A percentile compares a stretch with the other conserved stretches of the same genome.
These are phyloP conservation scores for Zaprionus lachaisei DNA, from an alignment of 1,140 invertebrate genomes.

Conservation along the genomic window DNA sequence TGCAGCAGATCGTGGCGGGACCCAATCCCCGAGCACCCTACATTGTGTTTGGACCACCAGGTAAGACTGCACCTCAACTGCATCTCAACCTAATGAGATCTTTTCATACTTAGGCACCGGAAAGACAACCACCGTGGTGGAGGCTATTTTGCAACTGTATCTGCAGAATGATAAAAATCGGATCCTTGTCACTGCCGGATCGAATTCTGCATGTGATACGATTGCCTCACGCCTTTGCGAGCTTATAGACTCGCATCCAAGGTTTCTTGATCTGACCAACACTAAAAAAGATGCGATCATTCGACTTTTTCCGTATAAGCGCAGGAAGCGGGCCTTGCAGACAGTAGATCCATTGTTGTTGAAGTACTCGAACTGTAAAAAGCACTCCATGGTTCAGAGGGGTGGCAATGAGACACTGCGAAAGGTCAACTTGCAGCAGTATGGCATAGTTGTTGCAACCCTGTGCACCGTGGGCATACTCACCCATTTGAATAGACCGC, in stretches of 20 bases:
- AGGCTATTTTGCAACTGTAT: slow-evolving; percentile 86
- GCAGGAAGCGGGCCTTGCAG: slow-evolving; percentile 61
- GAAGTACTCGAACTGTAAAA: slow-evolving; percentile 47
- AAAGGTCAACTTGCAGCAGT: slow-evolving; percentile 36
- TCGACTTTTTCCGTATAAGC: slow-evolving; percentile 44
- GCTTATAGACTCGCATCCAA: slow-evolving; percentile 67
- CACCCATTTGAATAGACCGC: slow-evolving; percentile 85
- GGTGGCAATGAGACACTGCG: slow-evolving; percentile 9
- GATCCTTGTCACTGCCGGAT: slow-evolving; percentile 90
- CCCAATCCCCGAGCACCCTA: slow-evolving; percentile 61
- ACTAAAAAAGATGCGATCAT: not conserved
- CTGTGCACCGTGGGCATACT: slow-evolving; percentile 84
- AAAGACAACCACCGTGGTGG: slow-evolving; percentile 91
- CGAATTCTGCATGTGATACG: slow-evolving; percentile 92
- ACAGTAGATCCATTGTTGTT: slow-evolving; percentile 27
- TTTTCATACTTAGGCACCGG: slow-evolving; percentile 86
- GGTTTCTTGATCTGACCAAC: not conserved
- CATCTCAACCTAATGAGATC: not conserved
- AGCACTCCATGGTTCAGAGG: no score
- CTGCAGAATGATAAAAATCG: slow-evolving; percentile 77
- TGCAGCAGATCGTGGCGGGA: slow-evolving; percentile 61
- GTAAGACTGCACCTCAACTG: slow-evolving; percentile 26
- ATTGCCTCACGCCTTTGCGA: slow-evolving; percentile 86
- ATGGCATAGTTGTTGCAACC: slow-evolving; percentile 61
- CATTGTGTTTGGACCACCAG: slow-evolving; percentile 77